Conservation (phyloP, 2,888 invertebrate genomes). For the Eristalis arbustorum region DNA sequence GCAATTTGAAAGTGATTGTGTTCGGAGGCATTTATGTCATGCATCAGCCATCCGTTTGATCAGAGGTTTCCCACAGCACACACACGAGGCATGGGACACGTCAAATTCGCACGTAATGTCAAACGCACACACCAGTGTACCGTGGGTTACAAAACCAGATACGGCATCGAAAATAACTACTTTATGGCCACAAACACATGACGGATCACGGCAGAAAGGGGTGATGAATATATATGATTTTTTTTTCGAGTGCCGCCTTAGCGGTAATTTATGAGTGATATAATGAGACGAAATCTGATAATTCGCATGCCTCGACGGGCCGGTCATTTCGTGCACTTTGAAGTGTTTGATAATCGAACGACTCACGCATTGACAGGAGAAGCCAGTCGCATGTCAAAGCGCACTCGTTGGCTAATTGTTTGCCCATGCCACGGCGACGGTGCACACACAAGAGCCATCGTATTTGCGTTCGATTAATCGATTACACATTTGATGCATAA, state of each 20-base stretch:
- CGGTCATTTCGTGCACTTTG: background rate
- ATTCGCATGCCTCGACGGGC: conserved; percentile 11
- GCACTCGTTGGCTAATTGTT: conserved; percentile 42
- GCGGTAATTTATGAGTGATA: conserved; percentile 18
- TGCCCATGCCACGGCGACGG: conserved; percentile 2
- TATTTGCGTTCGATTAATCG: conserved; percentile 6
- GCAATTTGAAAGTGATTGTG: background rate
- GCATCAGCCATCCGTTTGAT: conserved; percentile 1
- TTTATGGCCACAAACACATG: conserved; percentile 8
- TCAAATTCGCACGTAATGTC: conserved; percentile 7
- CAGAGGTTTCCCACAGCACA: background rate
- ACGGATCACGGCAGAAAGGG: conserved; percentile 20
- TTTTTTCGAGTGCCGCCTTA: background rate
- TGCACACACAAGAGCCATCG: conserved; percentile 17
- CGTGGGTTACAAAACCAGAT: background rate
- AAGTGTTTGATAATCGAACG: conserved; percentile 32
- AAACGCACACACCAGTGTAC: background rate
- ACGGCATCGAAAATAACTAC: conserved; percentile 4
- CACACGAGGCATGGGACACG: background rate
- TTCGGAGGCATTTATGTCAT: background rate
- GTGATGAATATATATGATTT: background rate
- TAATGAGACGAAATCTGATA: conserved; percentile 18
- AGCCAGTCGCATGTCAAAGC: conserved; percentile 56
- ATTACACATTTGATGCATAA: conserved; percentile 11
- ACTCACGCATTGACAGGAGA: conserved; percentile 48